Evolutionary conservation across 2,113 vertebrate genomes (phyloP).

Genomic region (Sardina pilchardus): DNA sequence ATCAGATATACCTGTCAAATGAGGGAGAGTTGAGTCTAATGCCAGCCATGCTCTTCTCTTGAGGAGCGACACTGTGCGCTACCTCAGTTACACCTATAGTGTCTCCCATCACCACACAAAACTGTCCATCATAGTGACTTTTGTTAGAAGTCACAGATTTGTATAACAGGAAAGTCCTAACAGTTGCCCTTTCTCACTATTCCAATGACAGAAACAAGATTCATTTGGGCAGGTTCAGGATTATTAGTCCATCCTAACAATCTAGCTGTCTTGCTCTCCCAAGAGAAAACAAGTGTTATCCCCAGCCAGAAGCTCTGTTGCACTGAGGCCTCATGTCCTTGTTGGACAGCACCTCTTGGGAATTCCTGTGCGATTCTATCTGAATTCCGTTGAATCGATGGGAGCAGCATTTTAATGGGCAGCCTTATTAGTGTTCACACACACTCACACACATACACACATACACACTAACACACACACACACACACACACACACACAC

Average conservation of each 20-base stretch:
- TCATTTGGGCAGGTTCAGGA: background rate
- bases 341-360: background rate
- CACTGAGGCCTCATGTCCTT: background rate
- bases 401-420: slow-evolving; percentile 12
- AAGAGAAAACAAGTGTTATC: background rate
- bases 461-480: too few species aligned
- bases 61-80: background rate
- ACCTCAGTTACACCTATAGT: background rate
- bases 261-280: background rate
- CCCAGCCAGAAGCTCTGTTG: background rate
- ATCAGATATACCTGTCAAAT: background rate
- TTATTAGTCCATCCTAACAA: background rate
- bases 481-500: too few species aligned
- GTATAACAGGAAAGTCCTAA: background rate
- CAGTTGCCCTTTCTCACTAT: background rate
- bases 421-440: background rate
- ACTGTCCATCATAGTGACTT: too few species aligned
- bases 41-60: too few species aligned
- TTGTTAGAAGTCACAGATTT: too few species aligned
- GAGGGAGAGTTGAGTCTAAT: background rate
- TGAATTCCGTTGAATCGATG: slow-evolving; percentile 1
- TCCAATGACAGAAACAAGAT: background rate
- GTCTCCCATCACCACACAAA: too few species aligned
- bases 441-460: background rate
- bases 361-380: slow-evolving; percentile 7